A percentile compares a stretch with the other conserved stretches of the same genome.
These are phyloP conservation scores for Huso huso DNA, from an alignment of 2,797 vertebrate genomes.

Conservation along the genomic window DNA sequence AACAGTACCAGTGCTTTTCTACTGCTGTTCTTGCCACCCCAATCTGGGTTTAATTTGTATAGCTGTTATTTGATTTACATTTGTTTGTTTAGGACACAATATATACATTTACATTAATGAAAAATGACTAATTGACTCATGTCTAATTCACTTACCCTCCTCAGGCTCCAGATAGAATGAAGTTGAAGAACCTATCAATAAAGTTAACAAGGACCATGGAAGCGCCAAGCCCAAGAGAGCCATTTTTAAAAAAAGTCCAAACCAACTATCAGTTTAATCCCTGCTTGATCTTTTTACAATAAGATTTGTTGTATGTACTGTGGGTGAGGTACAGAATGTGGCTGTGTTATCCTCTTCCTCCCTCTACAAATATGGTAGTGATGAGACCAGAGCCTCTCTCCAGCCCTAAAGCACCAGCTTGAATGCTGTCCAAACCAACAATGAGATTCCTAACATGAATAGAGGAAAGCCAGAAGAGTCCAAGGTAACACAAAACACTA, in stretches of 20 bases:
- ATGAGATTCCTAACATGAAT: constrained; percentile 62
- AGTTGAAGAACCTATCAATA: constrained; percentile 34
- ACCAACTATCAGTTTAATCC: too few relatives aligned
- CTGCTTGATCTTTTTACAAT: too few relatives aligned
- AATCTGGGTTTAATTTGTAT: too few relatives aligned
- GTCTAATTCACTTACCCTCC: constrained; percentile 40
- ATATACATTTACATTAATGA: neutral
- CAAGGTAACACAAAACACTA: constrained; percentile 45
- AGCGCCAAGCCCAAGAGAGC: constrained; percentile 36
- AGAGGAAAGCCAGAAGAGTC: constrained; percentile 48
- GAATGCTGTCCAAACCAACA: constrained; percentile 55
- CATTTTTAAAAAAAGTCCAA: constrained; percentile 40
- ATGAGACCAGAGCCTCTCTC: constrained; percentile 53
- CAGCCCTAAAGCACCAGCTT: constrained; percentile 58
- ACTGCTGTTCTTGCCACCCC: too few relatives aligned
- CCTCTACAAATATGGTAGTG: constrained; percentile 41
- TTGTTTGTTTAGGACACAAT: too few relatives aligned
- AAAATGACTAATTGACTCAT: neutral
- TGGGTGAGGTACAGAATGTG: too few relatives aligned
- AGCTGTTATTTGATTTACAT: too few relatives aligned
- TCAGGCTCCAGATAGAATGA: constrained; percentile 34
- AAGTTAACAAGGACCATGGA: constrained; percentile 41
- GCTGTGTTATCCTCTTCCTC: constrained; percentile 15
- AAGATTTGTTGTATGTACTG: too few relatives aligned
- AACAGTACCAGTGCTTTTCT: too few relatives aligned